Conservation (phyloP, 2,113 vertebrate species). For the Tonatia bakeri region DNA sequence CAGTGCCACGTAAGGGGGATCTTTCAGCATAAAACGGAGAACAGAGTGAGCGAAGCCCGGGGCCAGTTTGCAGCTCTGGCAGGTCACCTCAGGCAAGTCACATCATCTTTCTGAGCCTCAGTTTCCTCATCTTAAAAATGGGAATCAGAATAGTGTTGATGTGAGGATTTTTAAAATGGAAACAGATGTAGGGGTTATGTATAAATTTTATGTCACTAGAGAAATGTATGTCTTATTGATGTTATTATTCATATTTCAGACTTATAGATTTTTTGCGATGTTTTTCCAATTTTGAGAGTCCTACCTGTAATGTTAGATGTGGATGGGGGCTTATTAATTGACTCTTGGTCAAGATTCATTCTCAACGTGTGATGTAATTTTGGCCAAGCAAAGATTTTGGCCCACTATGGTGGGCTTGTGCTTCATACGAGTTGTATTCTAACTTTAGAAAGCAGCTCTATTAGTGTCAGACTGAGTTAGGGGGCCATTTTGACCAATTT, state of each 20-base stretch:
- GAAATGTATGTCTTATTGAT: background rate
- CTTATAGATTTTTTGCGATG: no score
- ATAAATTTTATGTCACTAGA: background rate
- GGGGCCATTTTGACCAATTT: background rate
- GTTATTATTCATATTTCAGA: background rate
- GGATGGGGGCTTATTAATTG: background rate
- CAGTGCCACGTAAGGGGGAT: background rate
- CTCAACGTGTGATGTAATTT: background rate
- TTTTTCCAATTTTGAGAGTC: background rate
- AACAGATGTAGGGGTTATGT: background rate
- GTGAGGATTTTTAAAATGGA: background rate
- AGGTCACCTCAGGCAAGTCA: background rate
- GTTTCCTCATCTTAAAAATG: constrained; percentile 19
- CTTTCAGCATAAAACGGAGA: background rate
- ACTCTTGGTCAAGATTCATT: background rate
- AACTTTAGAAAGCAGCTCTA: background rate
- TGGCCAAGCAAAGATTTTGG: background rate
- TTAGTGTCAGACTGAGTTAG: background rate
- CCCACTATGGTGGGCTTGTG: background rate
- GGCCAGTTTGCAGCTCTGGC: background rate
- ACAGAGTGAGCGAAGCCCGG: background rate
- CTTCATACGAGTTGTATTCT: background rate
- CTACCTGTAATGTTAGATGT: background rate
- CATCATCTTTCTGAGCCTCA: background rate
- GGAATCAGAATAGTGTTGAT: background rate